Base-by-base conservation (phyloP, 2,888 invertebrate genomes). In the Caradrina kadenii region DNA sequence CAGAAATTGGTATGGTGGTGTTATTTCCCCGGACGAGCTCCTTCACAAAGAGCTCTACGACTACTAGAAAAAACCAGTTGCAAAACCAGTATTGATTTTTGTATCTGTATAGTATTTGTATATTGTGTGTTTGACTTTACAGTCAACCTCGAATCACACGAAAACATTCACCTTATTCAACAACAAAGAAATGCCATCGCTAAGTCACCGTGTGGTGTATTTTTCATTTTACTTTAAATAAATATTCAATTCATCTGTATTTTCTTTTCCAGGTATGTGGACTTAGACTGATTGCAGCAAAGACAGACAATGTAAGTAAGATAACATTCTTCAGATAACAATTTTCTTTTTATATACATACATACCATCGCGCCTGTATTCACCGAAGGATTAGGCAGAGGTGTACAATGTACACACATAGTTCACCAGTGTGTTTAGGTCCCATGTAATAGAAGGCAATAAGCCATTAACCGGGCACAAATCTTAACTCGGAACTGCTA, bases 211-310 rank as follows among this genome's bases (percentile, higher is more conserved):
- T 21, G 1, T 35, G 0, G n/a, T 22, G 39, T 39, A 39, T 13
- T 59, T 61, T 15, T 21, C 5, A 31, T 26, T 11, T 39, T 63
- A 61, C 4, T 26, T 63, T 17, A 17, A n/a, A 31, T 21, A 17
- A 8, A 45, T 58, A 49, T 49, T 17, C 50, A 58, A 78, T 54
- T 35, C 3, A 45, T 17, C 10, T n/a, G 26, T 63, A 0, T 59
- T 64, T 73, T 60, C 17, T 48, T 73, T 83, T 69, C 8, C 84
- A 82, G 82, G 82, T 82, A 82, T 35, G 79, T 68, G 11, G 7
- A 53, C 48, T 49, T 21, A 26, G 2, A 63, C 42, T 48, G 26
- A 70, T 59, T 42, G 15, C 31, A 55, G 15, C 45, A 48, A 35
- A 59, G 3, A 21, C 58, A 15, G 17, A 53, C 13, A 22, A 19